A percentile compares a stretch with the other conserved stretches of the same genome.
Evolutionary conservation across 2,113 vertebrate species (phyloP).

Genomic region (Antigone vipio): DNA sequence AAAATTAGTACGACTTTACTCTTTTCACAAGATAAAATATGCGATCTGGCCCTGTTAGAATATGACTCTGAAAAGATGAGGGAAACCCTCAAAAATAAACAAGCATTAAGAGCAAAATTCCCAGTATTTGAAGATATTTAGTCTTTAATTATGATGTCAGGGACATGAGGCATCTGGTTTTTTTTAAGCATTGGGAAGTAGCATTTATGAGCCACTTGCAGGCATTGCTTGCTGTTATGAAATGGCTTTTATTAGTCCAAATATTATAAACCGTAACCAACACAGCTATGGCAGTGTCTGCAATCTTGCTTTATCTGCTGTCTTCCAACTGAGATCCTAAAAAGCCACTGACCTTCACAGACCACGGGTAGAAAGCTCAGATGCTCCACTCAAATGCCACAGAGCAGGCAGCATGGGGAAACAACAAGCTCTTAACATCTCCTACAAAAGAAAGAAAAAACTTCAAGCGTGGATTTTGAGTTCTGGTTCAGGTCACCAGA

Average conservation of each 20-base stretch:
- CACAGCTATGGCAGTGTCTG: neutral
- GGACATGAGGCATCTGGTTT: neutral
- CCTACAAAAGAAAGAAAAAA: neutral
- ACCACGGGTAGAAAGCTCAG: neutral
- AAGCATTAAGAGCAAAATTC: neutral
- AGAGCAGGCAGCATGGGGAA: neutral
- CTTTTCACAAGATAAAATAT: neutral
- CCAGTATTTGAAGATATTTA: neutral
- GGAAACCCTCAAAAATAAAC: neutral
- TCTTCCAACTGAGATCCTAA: neutral
- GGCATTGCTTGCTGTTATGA: neutral
- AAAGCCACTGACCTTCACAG: neutral
- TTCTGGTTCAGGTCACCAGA: neutral
- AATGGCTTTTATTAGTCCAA: neutral
- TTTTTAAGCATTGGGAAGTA: neutral
- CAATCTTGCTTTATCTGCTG: neutral
- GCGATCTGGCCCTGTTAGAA: neutral
- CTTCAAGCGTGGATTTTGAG: neutral
- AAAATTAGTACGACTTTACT: neutral
- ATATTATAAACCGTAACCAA: neutral
- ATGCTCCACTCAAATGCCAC: neutral
- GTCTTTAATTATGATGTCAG: neutral
- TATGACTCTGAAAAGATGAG: neutral
- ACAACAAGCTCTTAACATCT: neutral
- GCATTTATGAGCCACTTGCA: neutral